These are phyloP conservation scores for Toxonevra muliebris DNA, from an alignment of 2,888 invertebrate genomes.

Conservation along the genomic window DNA sequence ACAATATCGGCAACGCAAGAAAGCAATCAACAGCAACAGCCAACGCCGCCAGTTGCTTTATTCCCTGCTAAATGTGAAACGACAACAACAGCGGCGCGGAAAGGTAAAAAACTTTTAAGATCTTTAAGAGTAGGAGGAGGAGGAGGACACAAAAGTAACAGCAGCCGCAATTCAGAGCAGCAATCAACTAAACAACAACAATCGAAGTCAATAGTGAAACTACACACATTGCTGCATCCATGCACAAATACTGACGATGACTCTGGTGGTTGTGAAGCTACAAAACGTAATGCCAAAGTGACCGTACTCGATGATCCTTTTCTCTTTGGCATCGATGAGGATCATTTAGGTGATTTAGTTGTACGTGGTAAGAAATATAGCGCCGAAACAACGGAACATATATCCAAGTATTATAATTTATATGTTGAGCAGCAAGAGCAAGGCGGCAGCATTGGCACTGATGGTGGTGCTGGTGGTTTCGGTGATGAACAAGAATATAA, in stretches of 20 bases:
- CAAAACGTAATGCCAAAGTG: slow-evolving; percentile 60
- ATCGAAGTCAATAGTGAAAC: background rate
- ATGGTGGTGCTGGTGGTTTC: slow-evolving; percentile 23
- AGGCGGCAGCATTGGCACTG: slow-evolving; percentile 7
- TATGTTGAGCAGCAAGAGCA: slow-evolving; percentile 43
- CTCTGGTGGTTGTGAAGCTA: slow-evolving; percentile 44
- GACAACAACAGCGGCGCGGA: slow-evolving; percentile 41
- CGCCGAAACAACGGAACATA: slow-evolving; percentile 49
- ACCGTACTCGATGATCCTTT: slow-evolving; percentile 65
- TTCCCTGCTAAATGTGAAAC: slow-evolving; percentile 54
- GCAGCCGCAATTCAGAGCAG: slow-evolving; percentile 38
- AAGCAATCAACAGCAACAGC: slow-evolving; percentile 32
- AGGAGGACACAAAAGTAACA: slow-evolving; percentile 39
- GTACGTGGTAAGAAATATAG: slow-evolving; percentile 48
- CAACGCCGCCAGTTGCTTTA: slow-evolving; percentile 46
- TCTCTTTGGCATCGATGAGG: slow-evolving; percentile 61
- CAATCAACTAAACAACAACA: slow-evolving; percentile 18
- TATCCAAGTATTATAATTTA: slow-evolving; percentile 55
- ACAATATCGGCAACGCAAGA: slow-evolving; percentile 15
- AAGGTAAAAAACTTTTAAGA: slow-evolving; percentile 59
- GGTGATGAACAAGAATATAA: slow-evolving; percentile 34
- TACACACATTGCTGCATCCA: background rate
- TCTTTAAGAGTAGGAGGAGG: slow-evolving; percentile 58
- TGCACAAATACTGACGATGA: background rate
- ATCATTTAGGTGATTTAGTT: slow-evolving; percentile 57